Conservation (phyloP, 2,888 invertebrate species). For the Caenorhabditis sp. region DNA sequence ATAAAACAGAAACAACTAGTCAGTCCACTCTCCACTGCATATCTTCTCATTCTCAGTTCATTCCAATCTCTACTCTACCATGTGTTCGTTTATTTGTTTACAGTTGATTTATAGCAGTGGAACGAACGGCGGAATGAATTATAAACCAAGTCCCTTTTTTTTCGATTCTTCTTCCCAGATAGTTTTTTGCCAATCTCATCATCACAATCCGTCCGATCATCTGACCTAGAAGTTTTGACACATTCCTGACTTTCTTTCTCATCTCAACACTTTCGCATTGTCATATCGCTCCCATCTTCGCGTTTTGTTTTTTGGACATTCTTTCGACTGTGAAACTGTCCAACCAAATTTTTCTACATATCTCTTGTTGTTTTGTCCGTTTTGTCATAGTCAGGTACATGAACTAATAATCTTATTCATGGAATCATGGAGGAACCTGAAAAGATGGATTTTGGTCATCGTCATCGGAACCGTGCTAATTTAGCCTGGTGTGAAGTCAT, state of each 20-base stretch:
- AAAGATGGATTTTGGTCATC: too few relatives aligned
- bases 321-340: too few relatives aligned
- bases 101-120: constrained; percentile 21
- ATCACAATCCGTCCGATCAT: background rate
- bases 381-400: too few relatives aligned
- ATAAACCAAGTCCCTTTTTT: background rate
- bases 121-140: constrained; percentile 13
- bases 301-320: too few relatives aligned
- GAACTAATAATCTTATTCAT: too few relatives aligned
- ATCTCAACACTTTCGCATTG: background rate
- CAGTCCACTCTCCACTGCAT: constrained; percentile 7
- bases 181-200: background rate
- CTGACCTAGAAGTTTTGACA: constrained; percentile 3
- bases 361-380: too few relatives aligned
- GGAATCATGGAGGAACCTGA: too few relatives aligned
- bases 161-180: background rate
- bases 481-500: too few relatives aligned
- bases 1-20: background rate
- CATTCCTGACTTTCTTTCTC: background rate
- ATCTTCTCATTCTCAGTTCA: constrained; percentile 31
- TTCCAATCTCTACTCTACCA: constrained; percentile 11
- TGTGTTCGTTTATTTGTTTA: constrained; percentile 32
- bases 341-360: too few relatives aligned
- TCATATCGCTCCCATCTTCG: too few relatives aligned
- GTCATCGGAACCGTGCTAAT: too few relatives aligned